Conservation (phyloP, 1,140 invertebrate species). For the Micrasema minimum region DNA sequence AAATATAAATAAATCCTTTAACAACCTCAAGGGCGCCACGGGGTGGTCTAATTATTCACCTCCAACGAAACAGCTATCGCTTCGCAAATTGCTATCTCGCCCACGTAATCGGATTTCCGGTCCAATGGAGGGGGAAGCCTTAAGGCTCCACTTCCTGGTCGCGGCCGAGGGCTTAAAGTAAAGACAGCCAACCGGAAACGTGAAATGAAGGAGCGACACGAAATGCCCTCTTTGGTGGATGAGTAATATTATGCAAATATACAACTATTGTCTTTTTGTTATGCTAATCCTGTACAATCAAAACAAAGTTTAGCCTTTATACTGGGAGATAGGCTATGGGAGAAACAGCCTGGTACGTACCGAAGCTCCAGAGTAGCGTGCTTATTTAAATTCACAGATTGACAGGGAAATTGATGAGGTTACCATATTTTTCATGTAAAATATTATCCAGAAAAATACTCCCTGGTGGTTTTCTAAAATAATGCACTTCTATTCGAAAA, state of each 20-base stretch:
- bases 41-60: slow-evolving; percentile 36
- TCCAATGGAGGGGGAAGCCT: slow-evolving; percentile 44
- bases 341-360: neutral
- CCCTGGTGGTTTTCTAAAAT: too few species aligned
- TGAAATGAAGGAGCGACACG: slow-evolving; percentile 28
- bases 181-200: slow-evolving; percentile 33
- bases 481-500: too few species aligned
- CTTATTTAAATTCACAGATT: too few species aligned
- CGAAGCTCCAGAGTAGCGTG: too few species aligned
- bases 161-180: slow-evolving; percentile 38
- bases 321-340: neutral
- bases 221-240: slow-evolving; percentile 9
- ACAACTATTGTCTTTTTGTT: slow-evolving; percentile 4
- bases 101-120: slow-evolving; percentile 51
- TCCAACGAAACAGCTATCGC: slow-evolving; percentile 37
- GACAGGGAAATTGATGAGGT: too few species aligned
- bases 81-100: slow-evolving; percentile 48
- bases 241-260: slow-evolving; percentile 15
- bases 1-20: slow-evolving; percentile 30
- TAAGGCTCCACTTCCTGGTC: slow-evolving; percentile 33
- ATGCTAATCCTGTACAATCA: slow-evolving; percentile 9
- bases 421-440: too few species aligned
- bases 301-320: slow-evolving; percentile 4
- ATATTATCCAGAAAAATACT: too few species aligned
- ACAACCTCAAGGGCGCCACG: slow-evolving; percentile 9